phyloP scores from a whole-genome alignment of 2,797 vertebrate species.

The Tympanoctomys barrerae region DNA sequence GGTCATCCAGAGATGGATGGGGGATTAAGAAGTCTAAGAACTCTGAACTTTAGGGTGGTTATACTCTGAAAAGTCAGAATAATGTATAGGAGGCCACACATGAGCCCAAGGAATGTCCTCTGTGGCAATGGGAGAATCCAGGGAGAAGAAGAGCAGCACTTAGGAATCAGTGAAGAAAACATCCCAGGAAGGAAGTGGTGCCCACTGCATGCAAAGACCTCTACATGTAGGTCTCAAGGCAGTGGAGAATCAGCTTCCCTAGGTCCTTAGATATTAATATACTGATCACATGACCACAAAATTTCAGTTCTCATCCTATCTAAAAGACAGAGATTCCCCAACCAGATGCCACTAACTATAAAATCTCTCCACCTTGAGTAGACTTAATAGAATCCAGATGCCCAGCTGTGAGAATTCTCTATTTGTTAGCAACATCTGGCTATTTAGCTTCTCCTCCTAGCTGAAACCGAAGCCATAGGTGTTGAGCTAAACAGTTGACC shows the following conservation, averaged over 20 bases:
- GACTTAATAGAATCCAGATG: conserved; percentile 46
- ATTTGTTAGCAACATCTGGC: conserved; percentile 58
- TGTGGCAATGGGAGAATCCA: not conserved
- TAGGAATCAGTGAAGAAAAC: not conserved
- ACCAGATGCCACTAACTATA: not conserved
- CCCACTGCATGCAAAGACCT: not conserved
- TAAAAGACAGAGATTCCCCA: not conserved
- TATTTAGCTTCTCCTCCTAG: conserved; percentile 57
- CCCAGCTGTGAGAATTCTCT: conserved; percentile 62
- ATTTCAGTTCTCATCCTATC: not conserved
- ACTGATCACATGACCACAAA: not conserved
- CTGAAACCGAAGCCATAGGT: conserved; percentile 50
- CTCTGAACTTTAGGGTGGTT: not conserved
- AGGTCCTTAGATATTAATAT: not conserved
- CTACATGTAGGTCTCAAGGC: not conserved
- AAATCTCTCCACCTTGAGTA: conserved; percentile 48
- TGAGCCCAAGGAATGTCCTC: not conserved
- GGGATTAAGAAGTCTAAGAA: not conserved
- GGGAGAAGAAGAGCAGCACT: not conserved
- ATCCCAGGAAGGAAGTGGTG: not conserved
- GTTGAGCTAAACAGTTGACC: conserved; percentile 59
- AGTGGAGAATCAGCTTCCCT: not conserved
- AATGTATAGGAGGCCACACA: not conserved
- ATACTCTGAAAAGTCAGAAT: not conserved
- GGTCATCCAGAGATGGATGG: not conserved